Conservation (phyloP, 2,888 invertebrate genomes). For the Himalopsyche japonica region DNA sequence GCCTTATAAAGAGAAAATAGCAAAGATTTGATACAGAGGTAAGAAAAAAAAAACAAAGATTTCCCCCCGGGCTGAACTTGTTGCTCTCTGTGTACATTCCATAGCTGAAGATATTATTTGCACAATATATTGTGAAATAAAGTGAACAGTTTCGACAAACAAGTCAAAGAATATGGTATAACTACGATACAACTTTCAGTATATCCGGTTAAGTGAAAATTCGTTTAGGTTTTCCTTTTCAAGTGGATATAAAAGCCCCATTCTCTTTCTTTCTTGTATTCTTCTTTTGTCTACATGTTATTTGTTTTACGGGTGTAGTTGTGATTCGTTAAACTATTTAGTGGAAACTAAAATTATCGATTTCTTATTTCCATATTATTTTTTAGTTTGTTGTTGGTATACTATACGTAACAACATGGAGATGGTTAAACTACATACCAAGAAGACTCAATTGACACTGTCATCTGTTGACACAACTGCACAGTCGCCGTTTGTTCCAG, state of each 20-base stretch:
- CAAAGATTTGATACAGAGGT: constrained; percentile 13
- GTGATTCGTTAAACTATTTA: no score
- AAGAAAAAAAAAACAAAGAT: constrained; percentile 19
- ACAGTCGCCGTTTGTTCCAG: constrained; percentile 3
- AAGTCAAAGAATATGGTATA: neutral
- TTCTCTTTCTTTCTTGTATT: neutral
- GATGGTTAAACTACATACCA: neutral
- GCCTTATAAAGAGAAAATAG: constrained; percentile 7
- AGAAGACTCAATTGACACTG: constrained; percentile 8
- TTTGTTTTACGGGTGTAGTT: neutral
- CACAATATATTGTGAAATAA: constrained; percentile 38
- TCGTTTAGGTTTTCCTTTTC: constrained; percentile 3
- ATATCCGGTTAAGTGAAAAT: constrained; percentile 9
- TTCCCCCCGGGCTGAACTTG: constrained; percentile 22
- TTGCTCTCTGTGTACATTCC: constrained; percentile 34
- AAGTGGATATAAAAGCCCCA: neutral
- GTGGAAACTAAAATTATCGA: no score
- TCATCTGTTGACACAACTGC: constrained; percentile 27
- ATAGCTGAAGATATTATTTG: constrained; percentile 36
- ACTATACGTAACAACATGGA: no score
- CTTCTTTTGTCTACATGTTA: neutral
- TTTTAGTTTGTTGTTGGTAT: no score
- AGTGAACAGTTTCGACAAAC: constrained; percentile 27
- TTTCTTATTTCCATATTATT: no score
- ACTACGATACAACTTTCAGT: neutral